Evolutionary conservation across 2,888 invertebrate species (phyloP).

Genomic region (Lomographa bimaculata): DNA sequence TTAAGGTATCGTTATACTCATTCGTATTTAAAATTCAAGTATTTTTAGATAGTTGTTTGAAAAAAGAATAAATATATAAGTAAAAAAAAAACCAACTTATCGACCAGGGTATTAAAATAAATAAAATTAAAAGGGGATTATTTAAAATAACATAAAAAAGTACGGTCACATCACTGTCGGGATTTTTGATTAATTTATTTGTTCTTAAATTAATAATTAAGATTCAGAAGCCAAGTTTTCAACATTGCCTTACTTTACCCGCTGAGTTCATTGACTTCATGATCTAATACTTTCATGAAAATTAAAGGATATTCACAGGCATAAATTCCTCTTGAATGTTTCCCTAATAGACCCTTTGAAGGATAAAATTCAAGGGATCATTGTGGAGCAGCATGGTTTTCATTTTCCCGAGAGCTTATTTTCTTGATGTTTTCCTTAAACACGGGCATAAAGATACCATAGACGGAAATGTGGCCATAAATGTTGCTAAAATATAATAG

Average conservation of each 20-base stretch:
- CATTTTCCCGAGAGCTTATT: conserved; percentile 28
- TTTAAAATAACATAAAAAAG: no score
- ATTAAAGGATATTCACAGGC: conserved; percentile 22
- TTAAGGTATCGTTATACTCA: no score
- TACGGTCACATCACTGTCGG: no score
- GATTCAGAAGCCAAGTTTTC: no score
- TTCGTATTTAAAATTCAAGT: no score
- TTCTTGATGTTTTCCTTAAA: conserved; percentile 27
- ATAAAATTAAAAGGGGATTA: no score
- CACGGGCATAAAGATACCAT: conserved; percentile 21
- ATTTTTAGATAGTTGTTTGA: no score
- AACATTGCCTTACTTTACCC: not conserved
- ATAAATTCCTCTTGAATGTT: conserved; percentile 32
- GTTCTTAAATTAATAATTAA: no score
- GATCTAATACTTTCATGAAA: conserved; percentile 20
- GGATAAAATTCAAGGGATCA: conserved; percentile 28
- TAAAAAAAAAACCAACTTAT: no score
- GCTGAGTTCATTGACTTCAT: conserved; percentile 14
- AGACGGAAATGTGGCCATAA: conserved; percentile 12
- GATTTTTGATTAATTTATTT: no score
- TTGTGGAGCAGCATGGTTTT: conserved; percentile 31
- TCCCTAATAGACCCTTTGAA: conserved; percentile 32
- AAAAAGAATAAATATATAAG: no score
- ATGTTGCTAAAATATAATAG: conserved; percentile 11
- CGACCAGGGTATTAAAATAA: no score